Conservation (phyloP, 2,113 vertebrate species). For the Sinocyclocheilus anophthalmus region DNA sequence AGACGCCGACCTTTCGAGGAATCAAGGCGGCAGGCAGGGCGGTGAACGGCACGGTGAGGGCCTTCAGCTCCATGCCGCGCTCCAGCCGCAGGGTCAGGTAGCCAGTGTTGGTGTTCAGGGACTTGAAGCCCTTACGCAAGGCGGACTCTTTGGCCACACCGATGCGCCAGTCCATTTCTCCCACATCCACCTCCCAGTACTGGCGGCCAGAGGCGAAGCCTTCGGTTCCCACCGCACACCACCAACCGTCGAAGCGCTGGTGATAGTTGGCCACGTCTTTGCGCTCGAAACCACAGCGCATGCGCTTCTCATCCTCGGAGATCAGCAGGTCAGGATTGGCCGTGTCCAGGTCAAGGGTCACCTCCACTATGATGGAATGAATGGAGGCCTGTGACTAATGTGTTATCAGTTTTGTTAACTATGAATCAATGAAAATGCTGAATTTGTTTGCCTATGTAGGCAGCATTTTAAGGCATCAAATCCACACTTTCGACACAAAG, state of each 20-base stretch:
- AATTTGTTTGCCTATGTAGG: neutral
- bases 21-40: slow-evolving; percentile 71
- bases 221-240: slow-evolving; percentile 76
- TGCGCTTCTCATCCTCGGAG: slow-evolving; percentile 82
- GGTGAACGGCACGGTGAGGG: slow-evolving; percentile 77
- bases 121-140: slow-evolving; percentile 84
- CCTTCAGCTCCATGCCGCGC: slow-evolving; percentile 78
- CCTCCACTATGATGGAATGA: slow-evolving; percentile 75
- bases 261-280: slow-evolving; percentile 78
- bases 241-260: slow-evolving; percentile 77
- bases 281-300: slow-evolving; percentile 84
- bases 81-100: slow-evolving; percentile 79
- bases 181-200: slow-evolving; percentile 84
- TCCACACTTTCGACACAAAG: too few species aligned
- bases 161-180: slow-evolving; percentile 90
- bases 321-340: slow-evolving; percentile 84
- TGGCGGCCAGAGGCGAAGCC: slow-evolving; percentile 73
- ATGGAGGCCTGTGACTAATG: neutral
- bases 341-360: slow-evolving; percentile 77
- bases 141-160: slow-evolving; percentile 86
- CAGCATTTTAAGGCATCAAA: neutral
- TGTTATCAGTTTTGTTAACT: neutral
- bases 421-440: neutral
- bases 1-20: slow-evolving; percentile 74
- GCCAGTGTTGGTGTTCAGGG: slow-evolving; percentile 76